Conservation (phyloP, 53 echinoderm and acorn worm species). For the Paracentrotus lividus region DNA sequence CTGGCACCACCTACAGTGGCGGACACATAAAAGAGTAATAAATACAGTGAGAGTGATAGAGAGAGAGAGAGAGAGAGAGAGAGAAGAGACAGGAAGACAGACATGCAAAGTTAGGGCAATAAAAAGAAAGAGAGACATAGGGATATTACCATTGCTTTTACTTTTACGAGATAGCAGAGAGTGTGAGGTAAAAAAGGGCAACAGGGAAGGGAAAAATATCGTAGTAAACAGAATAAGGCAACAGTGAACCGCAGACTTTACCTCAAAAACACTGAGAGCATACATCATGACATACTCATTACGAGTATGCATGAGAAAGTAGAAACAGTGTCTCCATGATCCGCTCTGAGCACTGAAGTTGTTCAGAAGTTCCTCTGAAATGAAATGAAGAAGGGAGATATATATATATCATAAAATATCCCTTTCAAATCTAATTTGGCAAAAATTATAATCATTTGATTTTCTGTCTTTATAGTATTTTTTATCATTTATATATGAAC, state of each 20-base stretch:
- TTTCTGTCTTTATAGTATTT: too few species aligned
- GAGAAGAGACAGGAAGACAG: not conserved
- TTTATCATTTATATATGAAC: too few species aligned
- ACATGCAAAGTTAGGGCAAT: not conserved
- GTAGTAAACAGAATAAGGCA: not conserved
- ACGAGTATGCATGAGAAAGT: conserved; percentile 87
- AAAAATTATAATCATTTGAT: too few species aligned
- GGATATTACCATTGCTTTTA: too few species aligned
- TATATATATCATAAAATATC: too few species aligned
- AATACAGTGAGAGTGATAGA: not conserved
- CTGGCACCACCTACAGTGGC: too few species aligned
- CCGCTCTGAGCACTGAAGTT: conserved; percentile 99
- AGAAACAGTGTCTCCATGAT: conserved; percentile 97
- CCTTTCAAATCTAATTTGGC: too few species aligned
- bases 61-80: too few species aligned
- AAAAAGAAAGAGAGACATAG: not conserved
- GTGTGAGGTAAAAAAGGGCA: not conserved
- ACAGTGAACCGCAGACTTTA: conserved; percentile 49
- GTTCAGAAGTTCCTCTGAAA: conserved; percentile 97
- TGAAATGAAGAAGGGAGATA: not conserved
- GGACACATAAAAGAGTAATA: too few species aligned
- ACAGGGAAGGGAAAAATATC: not conserved
- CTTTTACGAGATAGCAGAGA: too few species aligned
- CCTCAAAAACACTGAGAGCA: conserved; percentile 96
- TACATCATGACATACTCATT: conserved; percentile 99